Percentiles rank a stretch among this genome's conserved stretches.
Conservation (phyloP, 2,888 invertebrate species). For the Gastracanthus pulcherrimus region DNA sequence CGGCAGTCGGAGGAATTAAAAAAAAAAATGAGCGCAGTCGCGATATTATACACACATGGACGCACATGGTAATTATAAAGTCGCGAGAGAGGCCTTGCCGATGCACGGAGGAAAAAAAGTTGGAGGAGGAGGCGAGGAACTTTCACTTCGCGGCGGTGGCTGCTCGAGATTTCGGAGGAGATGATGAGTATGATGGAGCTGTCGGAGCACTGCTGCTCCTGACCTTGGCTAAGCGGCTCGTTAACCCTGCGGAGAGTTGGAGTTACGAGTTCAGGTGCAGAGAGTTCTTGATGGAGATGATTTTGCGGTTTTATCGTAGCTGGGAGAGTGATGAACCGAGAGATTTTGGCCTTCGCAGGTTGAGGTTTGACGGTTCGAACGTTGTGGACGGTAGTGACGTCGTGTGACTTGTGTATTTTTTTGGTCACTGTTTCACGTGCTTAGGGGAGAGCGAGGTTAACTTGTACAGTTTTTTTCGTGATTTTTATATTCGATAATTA, state of each 20-base stretch:
- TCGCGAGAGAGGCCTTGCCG: not conserved
- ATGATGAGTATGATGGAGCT: too few species aligned
- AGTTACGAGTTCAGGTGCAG: too few species aligned
- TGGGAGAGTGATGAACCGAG: too few species aligned
- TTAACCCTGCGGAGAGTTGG: too few species aligned
- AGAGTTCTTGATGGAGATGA: too few species aligned
- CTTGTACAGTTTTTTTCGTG: too few species aligned
- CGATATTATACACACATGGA: too few species aligned
- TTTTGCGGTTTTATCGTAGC: too few species aligned
- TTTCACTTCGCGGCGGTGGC: not conserved
- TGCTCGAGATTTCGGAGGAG: not conserved
- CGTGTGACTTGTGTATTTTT: not conserved
- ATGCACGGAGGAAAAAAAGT: not conserved
- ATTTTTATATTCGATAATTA: too few species aligned
- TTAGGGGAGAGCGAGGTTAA: too few species aligned
- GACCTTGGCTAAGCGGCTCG: not conserved
- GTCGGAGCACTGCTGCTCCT: not conserved
- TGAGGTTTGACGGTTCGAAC: not conserved
- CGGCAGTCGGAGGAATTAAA: not conserved
- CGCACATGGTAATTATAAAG: not conserved
- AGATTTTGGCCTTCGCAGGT: not conserved
- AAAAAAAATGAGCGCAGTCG: slow-evolving; percentile 1
- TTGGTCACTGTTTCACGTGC: too few species aligned
- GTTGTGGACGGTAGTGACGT: not conserved
- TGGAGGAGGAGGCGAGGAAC: too few species aligned